These are phyloP conservation scores for Danio albolineatus DNA, from an alignment of 2,797 vertebrate genomes.

Conservation along the genomic window DNA sequence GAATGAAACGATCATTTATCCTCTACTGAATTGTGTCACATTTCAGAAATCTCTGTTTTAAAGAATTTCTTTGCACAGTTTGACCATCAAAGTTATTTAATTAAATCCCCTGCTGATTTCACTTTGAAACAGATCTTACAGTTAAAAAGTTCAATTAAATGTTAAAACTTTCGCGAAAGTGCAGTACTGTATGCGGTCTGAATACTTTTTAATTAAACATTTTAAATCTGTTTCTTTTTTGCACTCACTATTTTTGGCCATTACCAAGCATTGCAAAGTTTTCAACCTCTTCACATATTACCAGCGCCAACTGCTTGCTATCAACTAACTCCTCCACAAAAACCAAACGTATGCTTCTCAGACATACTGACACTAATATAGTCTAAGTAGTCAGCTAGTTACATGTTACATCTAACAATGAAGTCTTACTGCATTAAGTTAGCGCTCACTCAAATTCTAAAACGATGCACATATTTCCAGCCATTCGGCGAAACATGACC, in stretches of 20 bases:
- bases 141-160: slow-evolving; percentile 8
- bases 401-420: slow-evolving; percentile 9
- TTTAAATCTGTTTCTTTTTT: neutral
- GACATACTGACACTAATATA: slow-evolving; percentile 13
- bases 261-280: slow-evolving; percentile 9
- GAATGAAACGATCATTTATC: neutral
- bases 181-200: neutral
- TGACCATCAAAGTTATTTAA: neutral
- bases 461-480: slow-evolving; percentile 16
- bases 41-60: no score
- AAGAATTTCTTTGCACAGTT: neutral
- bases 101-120: neutral
- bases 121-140: neutral
- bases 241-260: neutral
- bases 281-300: neutral
- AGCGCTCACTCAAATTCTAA: neutral
- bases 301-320: neutral
- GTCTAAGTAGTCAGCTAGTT: slow-evolving; percentile 5
- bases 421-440: slow-evolving; percentile 3
- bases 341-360: neutral
- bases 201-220: neutral
- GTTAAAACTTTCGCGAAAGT: neutral
- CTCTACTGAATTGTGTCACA: no score
- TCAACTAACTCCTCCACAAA: slow-evolving; percentile 11
- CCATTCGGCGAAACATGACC: slow-evolving; percentile 15